phyloP scores from a whole-genome alignment of 2,797 vertebrate genomes.

The Oreortyx pictus region DNA sequence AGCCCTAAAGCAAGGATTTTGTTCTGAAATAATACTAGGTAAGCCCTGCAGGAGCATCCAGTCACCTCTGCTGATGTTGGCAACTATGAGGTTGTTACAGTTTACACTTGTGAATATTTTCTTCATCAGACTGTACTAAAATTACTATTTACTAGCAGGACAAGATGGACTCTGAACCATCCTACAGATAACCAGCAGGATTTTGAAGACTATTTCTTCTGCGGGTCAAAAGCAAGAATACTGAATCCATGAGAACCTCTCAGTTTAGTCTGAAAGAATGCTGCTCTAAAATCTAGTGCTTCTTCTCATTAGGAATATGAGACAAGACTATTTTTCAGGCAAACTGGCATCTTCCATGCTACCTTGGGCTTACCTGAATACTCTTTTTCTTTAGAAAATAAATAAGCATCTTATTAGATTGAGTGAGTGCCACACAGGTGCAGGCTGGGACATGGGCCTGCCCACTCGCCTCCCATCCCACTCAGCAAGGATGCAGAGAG shows the following conservation, averaged over 20 bases:
- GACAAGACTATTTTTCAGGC: not conserved
- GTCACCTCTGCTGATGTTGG: slow-evolving; percentile 3
- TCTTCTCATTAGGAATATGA: not conserved
- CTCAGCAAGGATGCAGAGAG: not conserved
- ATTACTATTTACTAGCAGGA: not conserved
- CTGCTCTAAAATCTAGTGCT: not conserved
- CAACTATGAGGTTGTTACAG: not conserved
- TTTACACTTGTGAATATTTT: not conserved
- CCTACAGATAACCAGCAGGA: not conserved
- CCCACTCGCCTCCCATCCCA: not conserved
- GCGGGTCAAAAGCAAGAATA: not conserved
- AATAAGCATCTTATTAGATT: not conserved
- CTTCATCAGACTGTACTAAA: not conserved
- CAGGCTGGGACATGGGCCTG: not conserved
- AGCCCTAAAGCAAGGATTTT: slow-evolving; percentile 3
- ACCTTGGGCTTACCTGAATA: not conserved
- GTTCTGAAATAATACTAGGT: not conserved
- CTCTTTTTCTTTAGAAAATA: not conserved
- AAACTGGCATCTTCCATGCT: not conserved
- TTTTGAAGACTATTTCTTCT: not conserved
- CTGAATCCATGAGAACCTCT: not conserved
- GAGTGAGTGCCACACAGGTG: not conserved
- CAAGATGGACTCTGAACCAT: not conserved
- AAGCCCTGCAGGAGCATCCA: not conserved
- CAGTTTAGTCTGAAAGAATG: not conserved